Conservation (phyloP, 1,140 invertebrate species). For the Drosophila nannoptera region DNA sequence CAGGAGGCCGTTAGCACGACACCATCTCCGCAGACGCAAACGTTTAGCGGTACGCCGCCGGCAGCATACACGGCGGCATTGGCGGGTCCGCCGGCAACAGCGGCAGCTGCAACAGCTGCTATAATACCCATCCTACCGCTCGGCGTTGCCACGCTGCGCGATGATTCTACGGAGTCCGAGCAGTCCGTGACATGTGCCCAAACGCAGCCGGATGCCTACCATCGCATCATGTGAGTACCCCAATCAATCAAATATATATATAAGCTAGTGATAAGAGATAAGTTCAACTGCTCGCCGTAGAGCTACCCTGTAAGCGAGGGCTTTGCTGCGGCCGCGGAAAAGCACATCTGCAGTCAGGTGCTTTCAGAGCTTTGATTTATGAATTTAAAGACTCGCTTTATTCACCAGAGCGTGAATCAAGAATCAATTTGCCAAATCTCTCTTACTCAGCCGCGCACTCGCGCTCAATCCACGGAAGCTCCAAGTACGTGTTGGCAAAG, state of each 20-base stretch:
- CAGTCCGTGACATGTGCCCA: constrained; percentile 78
- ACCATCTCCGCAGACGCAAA: constrained; percentile 74
- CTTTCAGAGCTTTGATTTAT: neutral
- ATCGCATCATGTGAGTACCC: constrained; percentile 78
- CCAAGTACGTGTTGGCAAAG: constrained; percentile 3
- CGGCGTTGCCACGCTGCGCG: constrained; percentile 78
- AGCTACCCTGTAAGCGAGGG: too few species aligned
- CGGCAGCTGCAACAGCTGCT: constrained; percentile 79
- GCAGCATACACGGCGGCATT: constrained; percentile 71
- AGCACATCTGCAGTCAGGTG: neutral
- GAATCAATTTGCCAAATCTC: neutral
- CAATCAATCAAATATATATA: neutral
- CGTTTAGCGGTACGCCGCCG: constrained; percentile 56
- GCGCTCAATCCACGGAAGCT: neutral
- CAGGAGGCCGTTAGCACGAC: constrained; percentile 74
- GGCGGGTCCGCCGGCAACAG: constrained; percentile 79
- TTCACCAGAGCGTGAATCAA: neutral
- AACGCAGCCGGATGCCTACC: constrained; percentile 75
- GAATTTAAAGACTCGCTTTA: too few species aligned
- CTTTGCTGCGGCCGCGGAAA: too few species aligned
- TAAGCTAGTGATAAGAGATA: neutral
- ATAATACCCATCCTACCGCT: constrained; percentile 78
- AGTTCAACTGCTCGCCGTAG: too few species aligned
- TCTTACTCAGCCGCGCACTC: neutral
- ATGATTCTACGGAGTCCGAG: constrained; percentile 79